Percentiles rank a stretch among this genome's conserved stretches.
These are phyloP conservation scores for Kradibia gibbosae DNA, from an alignment of 1,140 invertebrate species.

Conservation along the genomic window DNA sequence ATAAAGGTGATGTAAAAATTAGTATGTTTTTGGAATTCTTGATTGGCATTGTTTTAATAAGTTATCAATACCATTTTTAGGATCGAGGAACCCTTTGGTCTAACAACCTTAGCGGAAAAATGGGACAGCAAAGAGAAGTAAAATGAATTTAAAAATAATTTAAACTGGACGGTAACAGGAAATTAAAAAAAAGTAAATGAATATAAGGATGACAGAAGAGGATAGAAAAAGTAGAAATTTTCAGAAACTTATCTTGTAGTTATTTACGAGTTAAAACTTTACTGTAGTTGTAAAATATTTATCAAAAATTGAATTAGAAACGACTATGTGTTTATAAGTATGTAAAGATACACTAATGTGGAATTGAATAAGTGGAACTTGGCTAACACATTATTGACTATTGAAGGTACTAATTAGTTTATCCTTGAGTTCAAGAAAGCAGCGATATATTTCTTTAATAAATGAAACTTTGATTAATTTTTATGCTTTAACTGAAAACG, in stretches of 20 bases:
- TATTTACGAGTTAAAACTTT: neutral
- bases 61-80: too few relatives aligned
- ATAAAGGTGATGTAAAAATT: too few relatives aligned
- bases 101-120: neutral
- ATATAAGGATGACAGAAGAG: neutral
- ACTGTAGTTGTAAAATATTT: neutral
- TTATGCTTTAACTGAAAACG: neutral
- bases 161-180: neutral
- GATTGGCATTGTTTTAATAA: too few relatives aligned
- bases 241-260: neutral
- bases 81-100: too few relatives aligned
- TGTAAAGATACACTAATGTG: too few relatives aligned
- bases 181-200: neutral
- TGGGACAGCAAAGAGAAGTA: neutral
- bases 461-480: neutral
- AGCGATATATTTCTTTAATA: neutral
- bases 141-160: neutral
- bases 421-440: neutral
- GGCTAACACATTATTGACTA: neutral
- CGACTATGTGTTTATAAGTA: neutral
- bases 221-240: neutral
- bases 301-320: neutral
- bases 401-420: neutral
- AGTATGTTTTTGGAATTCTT: too few relatives aligned
- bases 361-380: neutral